Evolutionary conservation across 1,140 invertebrate species (phyloP), one percentile per base, ranked within the genome.

Genomic region (Eufriesea mexicana): DNA sequence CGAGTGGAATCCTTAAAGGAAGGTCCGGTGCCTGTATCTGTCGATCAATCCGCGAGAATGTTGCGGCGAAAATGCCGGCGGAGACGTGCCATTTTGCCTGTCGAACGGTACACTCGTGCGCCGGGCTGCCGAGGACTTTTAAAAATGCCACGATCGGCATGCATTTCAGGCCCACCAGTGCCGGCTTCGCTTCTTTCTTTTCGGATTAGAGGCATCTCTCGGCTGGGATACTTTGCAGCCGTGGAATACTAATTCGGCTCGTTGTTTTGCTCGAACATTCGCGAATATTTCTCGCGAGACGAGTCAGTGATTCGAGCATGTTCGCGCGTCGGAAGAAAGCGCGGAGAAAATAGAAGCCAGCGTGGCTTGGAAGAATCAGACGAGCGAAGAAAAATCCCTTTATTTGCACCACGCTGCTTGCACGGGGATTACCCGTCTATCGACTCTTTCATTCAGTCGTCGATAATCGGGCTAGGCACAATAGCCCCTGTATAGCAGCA

Each of bases 401-500:
- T 83, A 42, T 83, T 78, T 71, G 75, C 81, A 51, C 75, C 47
- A 49, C 18, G 70, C 55, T 78, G 75, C 66, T 83, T 83, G 75
- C 75, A 77, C 25, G 45, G 35, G 81, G 84, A 68, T 78, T 77
- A 79, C 62, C 18, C 49, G 54, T 86, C 80, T 84, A 79, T 84
- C 82, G 77, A 23, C 54, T 71, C 75, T 86, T 87, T 88, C 85
- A 85, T 88, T 79, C 83, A 84, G 55, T 47, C 51, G 54, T n/a
- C 45, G 61, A 88, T 78, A 85, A 88, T 85, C 79, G 71, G 81
- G n/a, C 9, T 28, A 59, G 16, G 66, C 74, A 88, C 86, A 88
- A 88, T 87, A 84, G 86, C 57, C 74, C n/a, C 78, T 80, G 83
- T 88, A 79, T 84, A 42, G 59, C 82, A 84, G 67, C 86, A 87